Evolutionary conservation across 2,888 invertebrate genomes (phyloP).

Genomic region (Melieria crassipennis): DNA sequence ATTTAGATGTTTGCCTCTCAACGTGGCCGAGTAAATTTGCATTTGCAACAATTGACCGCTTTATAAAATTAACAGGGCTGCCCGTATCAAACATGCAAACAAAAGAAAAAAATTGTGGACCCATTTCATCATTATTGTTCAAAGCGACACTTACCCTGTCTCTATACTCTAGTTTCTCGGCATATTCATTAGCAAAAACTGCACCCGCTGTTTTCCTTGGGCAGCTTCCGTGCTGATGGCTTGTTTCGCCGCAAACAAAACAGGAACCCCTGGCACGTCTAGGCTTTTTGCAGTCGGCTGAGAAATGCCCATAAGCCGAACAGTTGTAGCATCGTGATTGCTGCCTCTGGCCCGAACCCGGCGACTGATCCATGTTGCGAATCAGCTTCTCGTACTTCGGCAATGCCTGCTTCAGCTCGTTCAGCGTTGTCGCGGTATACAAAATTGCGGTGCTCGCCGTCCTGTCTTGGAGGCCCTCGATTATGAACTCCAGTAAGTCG

Average conservation of each 20-base stretch:
- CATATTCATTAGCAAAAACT: not conserved
- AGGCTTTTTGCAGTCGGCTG: not conserved
- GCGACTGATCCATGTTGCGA: not conserved
- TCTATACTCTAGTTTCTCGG: not conserved
- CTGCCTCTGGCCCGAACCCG: not conserved
- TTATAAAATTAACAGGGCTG: conserved; percentile 20
- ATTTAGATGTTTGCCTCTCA: not conserved
- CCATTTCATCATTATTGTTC: not conserved
- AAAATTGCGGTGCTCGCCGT: not conserved
- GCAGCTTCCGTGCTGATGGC: not conserved
- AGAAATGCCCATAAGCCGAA: conserved; percentile 9
- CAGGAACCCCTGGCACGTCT: not conserved
- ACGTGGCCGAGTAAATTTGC: not conserved
- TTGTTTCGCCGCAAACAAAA: not conserved
- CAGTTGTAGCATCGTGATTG: conserved; percentile 1
- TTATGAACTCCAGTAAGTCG: conserved; percentile 2
- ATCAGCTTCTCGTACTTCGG: not conserved
- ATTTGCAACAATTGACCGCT: not conserved
- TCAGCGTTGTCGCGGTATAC: conserved; percentile 4
- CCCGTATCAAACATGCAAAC: conserved; percentile 16
- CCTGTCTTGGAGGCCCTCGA: conserved; percentile 23
- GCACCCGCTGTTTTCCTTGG: conserved; percentile 4
- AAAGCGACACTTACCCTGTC: no score
- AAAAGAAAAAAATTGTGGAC: conserved; percentile 8
- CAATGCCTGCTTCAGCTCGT: not conserved